Base-by-base conservation (phyloP, 2,888 invertebrate species). In the Eilema sororculum region DNA sequence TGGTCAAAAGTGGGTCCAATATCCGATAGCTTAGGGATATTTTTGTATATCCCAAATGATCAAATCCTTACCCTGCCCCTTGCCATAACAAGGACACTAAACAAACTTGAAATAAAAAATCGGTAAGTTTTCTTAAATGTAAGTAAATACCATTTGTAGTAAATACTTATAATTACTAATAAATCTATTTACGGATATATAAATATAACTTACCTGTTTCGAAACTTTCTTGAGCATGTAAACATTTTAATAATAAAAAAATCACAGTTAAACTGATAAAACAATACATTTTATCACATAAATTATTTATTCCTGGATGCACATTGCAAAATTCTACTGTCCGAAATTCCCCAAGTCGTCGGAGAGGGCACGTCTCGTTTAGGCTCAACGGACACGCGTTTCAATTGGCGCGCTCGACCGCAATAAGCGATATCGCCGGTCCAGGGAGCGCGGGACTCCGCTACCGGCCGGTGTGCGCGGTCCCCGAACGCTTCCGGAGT, bases 371-470 rank as follows among this genome's bases (percentile, higher is more conserved):
- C 87, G 87, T 86, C 88, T 86, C 85, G 89, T 87, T 86, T 87
- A 86, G 85, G 89, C 87, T 89, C 82, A 90, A 89, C 93, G 95
- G 95, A 94, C 95, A 93, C 93, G 93, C 94, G 90, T 77, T 89
- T 90, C 94, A 94, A 94, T 95, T 94, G 93, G 87, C 90, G 89
- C 90, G 87, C 87, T 91, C 89, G 90, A 87, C 89, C 86, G 91
- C 91, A 93, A 92, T 94, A 92, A 92, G 86, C 89, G 85, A 80
- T 82, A 85, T 85, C 87, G 89, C 81, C 88, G 88, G 88, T 87
- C 91, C 91, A 89, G 89, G 88, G 89, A 87, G 82, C 85, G 82
- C 88, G 87, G 91, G 89, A 87, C 89, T 90, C 85, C 86, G 85
- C 86, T 87, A 85, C 89, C 89, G 90, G 89, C 89, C 88, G 87